phyloP scores from a whole-genome alignment of 2,888 invertebrate genomes.

The Andrena praecox region DNA sequence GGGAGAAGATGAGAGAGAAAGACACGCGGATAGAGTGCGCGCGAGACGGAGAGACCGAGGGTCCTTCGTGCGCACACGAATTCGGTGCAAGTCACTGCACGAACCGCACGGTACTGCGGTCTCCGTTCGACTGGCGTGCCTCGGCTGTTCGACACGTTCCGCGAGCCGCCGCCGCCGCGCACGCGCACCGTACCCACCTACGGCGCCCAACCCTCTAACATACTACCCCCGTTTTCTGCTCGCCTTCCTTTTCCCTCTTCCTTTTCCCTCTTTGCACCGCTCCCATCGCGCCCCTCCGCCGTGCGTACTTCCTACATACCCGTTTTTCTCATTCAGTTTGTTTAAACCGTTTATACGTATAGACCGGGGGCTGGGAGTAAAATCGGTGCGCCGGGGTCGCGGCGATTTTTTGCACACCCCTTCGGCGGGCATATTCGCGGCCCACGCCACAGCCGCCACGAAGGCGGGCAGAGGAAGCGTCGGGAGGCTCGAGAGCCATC shows the following conservation, averaged over 20 bases:
- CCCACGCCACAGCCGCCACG: too few relatives aligned
- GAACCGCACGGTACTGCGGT: conserved; percentile 75
- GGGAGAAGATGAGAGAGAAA: neutral
- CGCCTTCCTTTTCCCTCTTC: conserved; percentile 32
- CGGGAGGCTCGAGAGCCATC: conserved; percentile 21
- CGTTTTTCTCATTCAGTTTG: conserved; percentile 1
- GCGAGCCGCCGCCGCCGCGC: conserved; percentile 61
- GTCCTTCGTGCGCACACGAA: conserved; percentile 53
- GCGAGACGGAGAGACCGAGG: conserved; percentile 50
- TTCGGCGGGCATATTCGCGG: too few relatives aligned
- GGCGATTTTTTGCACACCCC: too few relatives aligned
- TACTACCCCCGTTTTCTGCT: conserved; percentile 59
- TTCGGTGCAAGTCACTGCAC: conserved; percentile 61
- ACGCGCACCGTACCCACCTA: conserved; percentile 51
- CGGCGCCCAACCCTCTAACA: conserved; percentile 64
- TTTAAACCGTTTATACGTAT: neutral
- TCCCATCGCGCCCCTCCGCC: conserved; percentile 21
- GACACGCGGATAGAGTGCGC: conserved; percentile 45
- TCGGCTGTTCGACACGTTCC: conserved; percentile 47
- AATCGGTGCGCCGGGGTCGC: neutral
- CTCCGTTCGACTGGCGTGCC: conserved; percentile 76
- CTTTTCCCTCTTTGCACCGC: conserved; percentile 35
- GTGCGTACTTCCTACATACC: neutral
- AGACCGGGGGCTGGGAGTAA: neutral
- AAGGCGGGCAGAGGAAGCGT: neutral